Evolutionary conservation across 2,888 invertebrate genomes (phyloP), one percentile per base, ranked within the genome.

Genomic region (Thereva unica): DNA sequence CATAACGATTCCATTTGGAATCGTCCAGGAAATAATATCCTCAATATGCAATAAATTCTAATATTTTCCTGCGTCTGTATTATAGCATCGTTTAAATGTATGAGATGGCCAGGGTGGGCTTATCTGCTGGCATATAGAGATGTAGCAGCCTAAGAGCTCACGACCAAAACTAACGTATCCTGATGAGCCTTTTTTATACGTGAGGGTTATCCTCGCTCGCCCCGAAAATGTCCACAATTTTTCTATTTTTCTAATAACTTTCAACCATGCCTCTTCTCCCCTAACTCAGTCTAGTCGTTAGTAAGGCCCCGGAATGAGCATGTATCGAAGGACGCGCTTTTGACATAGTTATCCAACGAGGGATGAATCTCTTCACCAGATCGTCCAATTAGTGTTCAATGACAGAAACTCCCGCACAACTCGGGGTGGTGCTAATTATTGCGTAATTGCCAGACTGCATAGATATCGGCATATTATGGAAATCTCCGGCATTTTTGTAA

Each of bases 391-490:
- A 72, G 71, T 71, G 64, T 71, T 72, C 71, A 70, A 71, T 72
- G 70, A 72, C 71, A 69, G 68, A 70, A 72, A 71, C 69, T 70
- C 59, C 53, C 38, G 5, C 42, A 45, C 41, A 53, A 66, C 68
- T 66, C 69, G 67, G 68, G 69, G 71, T 70, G 74, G 74, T 74
- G 76, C 78, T 78, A 78, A 78, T 78, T 78, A 78, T 77, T 75
- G 77, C 77, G 77, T 78, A 78, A 78, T 78, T 78, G 76, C 78
- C 74, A 70, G 77, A 75, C 76, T 78, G 79, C 79, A 80, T 80
- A 79, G 78, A 80, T 77, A 80, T 79, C 76, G 78, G 72, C 71
- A 76, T 78, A 80, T 80, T 80, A 80, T 80, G 79, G 79, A 79
- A 80, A 80, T 80, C 77, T 74, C 55, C 52, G 68, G 53, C 57